Percentiles rank a stretch among this genome's conserved stretches.
Evolutionary conservation across 1,140 invertebrate genomes (phyloP).

Genomic region (Doryteuthis pealeii): DNA sequence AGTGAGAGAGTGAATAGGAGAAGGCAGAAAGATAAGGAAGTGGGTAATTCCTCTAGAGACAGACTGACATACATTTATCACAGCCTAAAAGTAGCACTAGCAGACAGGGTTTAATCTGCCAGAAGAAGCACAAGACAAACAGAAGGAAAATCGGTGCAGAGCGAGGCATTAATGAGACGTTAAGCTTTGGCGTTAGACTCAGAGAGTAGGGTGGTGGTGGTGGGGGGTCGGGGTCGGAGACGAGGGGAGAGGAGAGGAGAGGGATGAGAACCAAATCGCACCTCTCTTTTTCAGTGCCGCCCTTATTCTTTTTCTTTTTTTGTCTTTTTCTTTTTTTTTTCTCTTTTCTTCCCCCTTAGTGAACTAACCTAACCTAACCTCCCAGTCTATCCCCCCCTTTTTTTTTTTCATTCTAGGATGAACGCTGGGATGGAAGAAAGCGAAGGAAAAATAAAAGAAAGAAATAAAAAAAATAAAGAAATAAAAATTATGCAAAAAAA

Average conservation of each 20-base stretch:
- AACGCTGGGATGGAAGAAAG: too few relatives aligned
- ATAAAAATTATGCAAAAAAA: too few relatives aligned
- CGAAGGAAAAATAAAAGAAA: too few relatives aligned
- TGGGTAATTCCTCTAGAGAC: constrained; percentile 1
- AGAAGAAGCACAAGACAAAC: neutral
- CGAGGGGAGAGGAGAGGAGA: neutral
- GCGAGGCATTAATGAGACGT: constrained; percentile 1
- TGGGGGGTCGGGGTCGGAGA: neutral
- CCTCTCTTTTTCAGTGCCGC: too few relatives aligned
- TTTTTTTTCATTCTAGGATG: too few relatives aligned
- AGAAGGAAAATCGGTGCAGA: neutral
- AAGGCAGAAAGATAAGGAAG: neutral
- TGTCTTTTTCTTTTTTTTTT: too few relatives aligned
- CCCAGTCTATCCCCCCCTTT: too few relatives aligned
- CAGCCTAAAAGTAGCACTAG: constrained; percentile 4
- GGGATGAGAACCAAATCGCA: neutral
- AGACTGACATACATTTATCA: constrained; percentile 8
- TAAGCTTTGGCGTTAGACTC: constrained; percentile 2
- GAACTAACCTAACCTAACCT: too few relatives aligned
- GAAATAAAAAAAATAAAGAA: too few relatives aligned
- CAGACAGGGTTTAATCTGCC: constrained; percentile 5
- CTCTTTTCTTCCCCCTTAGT: too few relatives aligned
- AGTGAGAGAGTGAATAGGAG: neutral
- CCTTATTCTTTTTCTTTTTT: too few relatives aligned
- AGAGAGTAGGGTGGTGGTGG: too few relatives aligned